Base-by-base conservation (phyloP, 2,888 invertebrate species). In the Drosophila quasianomalipes region DNA sequence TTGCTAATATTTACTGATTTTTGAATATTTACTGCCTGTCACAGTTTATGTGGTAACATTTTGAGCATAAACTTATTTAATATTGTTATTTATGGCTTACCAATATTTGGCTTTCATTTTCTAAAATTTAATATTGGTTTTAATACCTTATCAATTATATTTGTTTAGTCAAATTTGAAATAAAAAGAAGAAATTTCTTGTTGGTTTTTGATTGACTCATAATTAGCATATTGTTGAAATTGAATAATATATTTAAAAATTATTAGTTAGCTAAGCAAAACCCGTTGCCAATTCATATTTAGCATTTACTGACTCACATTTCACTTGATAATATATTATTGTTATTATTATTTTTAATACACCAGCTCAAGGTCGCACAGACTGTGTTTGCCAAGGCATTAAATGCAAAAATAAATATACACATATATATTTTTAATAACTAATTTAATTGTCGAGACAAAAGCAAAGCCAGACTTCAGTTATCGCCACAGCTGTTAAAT, bases 381-480 rank as follows among this genome's bases (percentile, higher is more conserved):
- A 39, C n/a, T 22, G 33, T 71, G 26, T 71, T 73, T 75, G 76
- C 71, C 58, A 71, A 70, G 67, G 69, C 72, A 75, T 72, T 67
- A 79, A 78, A 74, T 78, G 75, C 68, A 74, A 76, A 79, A 78
- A 76, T 70, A 76, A 73, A 72, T 71, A 37, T 70, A 72, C 73
- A 72, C 73, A 72, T 71, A 55, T n/a, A 74, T 83, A 35, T 22
- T 61, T 65, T 71, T 76, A 68, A 70, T 76, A 68, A 78, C 79
- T 84, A 66, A 76, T 87, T 83, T 82, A 82, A 82, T 87, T 84
- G 67, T 73, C 70, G 69, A 71, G 61, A 75, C 82, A 65, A 78
- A 61, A 44, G 63, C 74, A 62, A 37, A 47, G 59, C 53, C 53
- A 39, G 52, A 41, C 58, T 41, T 51, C 70, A 58, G 41, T 26